Base-by-base conservation (phyloP, 2,113 vertebrate species). In the Sinocyclocheilus anshuiensis region DNA sequence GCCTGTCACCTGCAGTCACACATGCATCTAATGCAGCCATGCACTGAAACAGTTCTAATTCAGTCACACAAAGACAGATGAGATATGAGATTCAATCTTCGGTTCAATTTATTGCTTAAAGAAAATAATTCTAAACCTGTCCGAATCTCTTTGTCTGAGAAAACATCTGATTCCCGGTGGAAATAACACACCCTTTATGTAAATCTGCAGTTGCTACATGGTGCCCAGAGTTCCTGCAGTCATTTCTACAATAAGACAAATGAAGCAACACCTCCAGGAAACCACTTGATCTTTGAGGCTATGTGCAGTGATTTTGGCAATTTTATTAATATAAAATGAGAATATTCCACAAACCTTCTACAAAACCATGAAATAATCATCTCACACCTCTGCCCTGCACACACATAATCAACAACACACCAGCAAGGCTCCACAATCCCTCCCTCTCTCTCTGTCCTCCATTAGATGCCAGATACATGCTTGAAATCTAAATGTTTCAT, bases 1-100 rank as follows among this genome's bases (percentile, higher is more conserved):
- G 33, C 69, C 81, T 80, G 72, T 86, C 85, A 63, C 26, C 48
- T 75, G 39, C 85, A 86, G 75, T 48, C 26, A 76, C 42, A 84
- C 75, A 36, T 13, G 16, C 57, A 61, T 22, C 24, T 42, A 24
- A 48, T 33, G 53, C 67, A 79, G 13, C n/a, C 22, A 71, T 42
- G 61, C 7, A 20, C 4, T 42, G 12, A 24, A 26, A 53, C 24
- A 83, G 9, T 45, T 45, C 42, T 45, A 45, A 45, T 45, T 45
- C 42, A 45, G 42, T 45, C 42, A 45, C 42, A 45, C 45, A 48
- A 11, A 12, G 12, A 78, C 57, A 59, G 33, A 71, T 16, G 67
- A 81, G 59, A 53, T 55, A 69, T 29, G 26, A 48, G 12, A 65
- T 81, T 65, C n/a, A 81, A 63, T 81, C 59, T 65, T 67, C 59